Evolutionary conservation across 2,797 vertebrate genomes (phyloP).

Genomic region (Crocidura indochinensis): DNA sequence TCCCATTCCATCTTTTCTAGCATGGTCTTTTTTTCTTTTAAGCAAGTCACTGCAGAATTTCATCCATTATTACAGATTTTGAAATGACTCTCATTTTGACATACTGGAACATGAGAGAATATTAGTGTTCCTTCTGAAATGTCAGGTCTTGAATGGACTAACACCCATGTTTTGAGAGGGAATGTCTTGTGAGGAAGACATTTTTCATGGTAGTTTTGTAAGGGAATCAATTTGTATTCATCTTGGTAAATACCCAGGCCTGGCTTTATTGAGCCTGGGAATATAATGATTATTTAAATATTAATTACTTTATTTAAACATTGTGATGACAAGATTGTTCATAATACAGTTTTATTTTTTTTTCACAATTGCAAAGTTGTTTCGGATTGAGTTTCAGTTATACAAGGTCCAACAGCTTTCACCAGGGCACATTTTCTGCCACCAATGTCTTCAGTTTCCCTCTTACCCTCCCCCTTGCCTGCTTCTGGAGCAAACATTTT

Average conservation of each 20-base stretch:
- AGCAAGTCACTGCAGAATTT: background rate
- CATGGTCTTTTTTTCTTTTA: background rate
- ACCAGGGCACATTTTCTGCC: too few species aligned
- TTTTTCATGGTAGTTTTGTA: background rate
- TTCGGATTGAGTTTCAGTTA: too few species aligned
- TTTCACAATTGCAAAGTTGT: too few species aligned
- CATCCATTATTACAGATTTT: background rate
- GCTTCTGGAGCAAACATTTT: too few species aligned
- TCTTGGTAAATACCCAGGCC: background rate
- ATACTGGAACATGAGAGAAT: background rate
- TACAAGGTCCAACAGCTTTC: too few species aligned
- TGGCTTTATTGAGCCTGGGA: background rate
- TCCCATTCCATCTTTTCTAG: slow-evolving; percentile 24
- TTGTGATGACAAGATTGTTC: too few species aligned
- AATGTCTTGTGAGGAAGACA: background rate
- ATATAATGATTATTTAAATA: background rate
- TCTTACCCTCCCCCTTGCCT: too few species aligned
- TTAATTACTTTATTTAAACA: too few species aligned
- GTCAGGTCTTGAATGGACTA: background rate
- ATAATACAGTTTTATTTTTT: too few species aligned
- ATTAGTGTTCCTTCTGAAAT: background rate
- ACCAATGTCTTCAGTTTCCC: too few species aligned
- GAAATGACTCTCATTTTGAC: background rate
- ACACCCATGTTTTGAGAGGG: background rate
- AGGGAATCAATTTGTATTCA: background rate